These are phyloP conservation scores for Manis javanica DNA, from an alignment of 2,797 vertebrate genomes.

Conservation along the genomic window DNA sequence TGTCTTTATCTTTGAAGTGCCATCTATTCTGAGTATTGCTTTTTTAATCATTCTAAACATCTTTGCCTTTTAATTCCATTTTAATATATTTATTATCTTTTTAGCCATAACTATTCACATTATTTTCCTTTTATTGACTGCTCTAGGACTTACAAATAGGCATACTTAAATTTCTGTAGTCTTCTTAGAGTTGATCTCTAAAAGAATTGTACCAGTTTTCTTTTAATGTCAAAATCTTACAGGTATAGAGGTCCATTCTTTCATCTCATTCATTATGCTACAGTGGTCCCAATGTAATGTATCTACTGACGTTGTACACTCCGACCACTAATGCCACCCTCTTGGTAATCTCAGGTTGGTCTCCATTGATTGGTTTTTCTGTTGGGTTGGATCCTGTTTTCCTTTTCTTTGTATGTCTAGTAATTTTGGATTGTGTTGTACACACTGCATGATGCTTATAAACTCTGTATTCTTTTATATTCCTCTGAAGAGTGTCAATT, in stretches of 20 bases:
- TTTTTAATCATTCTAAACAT: neutral
- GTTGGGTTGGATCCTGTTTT: neutral
- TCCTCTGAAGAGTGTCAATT: neutral
- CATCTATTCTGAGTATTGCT: neutral
- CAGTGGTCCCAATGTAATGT: neutral
- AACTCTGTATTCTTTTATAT: neutral
- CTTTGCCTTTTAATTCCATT: neutral
- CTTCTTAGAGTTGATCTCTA: neutral
- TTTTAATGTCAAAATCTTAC: neutral
- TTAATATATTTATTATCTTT: neutral
- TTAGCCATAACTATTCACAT: neutral
- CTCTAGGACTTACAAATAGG: neutral
- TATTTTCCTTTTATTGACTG: neutral
- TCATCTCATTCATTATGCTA: neutral
- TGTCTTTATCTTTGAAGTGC: constrained; percentile 4
- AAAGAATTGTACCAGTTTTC: neutral
- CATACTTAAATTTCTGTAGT: neutral
- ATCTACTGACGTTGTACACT: neutral
- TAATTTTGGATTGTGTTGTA: neutral
- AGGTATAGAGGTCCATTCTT: neutral
- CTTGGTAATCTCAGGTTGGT: neutral
- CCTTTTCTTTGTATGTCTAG: neutral
- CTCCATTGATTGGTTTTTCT: neutral
- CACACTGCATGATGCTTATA: neutral
- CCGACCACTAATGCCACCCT: neutral